These are phyloP conservation scores for Onychomys torridus DNA, from an alignment of 2,797 vertebrate species.

Conservation along the genomic window DNA sequence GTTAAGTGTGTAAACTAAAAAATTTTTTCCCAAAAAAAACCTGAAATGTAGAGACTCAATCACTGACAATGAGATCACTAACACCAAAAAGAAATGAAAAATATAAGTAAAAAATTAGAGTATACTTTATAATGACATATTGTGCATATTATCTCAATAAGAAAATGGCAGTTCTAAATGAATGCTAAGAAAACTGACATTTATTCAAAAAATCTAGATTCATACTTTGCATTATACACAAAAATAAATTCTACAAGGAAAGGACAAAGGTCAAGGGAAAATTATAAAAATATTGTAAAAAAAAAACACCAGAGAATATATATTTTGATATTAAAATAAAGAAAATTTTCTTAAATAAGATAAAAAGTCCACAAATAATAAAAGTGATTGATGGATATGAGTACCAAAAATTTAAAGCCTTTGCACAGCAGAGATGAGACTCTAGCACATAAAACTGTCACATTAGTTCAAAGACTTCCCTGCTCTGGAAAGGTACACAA, in stretches of 20 bases:
- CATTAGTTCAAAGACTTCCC: slow-evolving; percentile 29
- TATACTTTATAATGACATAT: slow-evolving; percentile 10
- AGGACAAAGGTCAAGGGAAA: neutral
- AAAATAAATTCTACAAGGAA: slow-evolving; percentile 57
- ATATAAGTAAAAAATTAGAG: slow-evolving; percentile 16
- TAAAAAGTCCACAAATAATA: slow-evolving; percentile 54
- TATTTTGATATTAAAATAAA: slow-evolving; percentile 18
- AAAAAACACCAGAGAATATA: slow-evolving; percentile 15
- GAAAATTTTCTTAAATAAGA: slow-evolving; percentile 47
- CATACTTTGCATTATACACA: neutral
- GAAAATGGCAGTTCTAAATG: slow-evolving; percentile 21
- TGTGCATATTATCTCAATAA: neutral
- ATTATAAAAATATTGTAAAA: slow-evolving; percentile 33
- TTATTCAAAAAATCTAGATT: slow-evolving; percentile 49
- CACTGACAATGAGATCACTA: neutral
- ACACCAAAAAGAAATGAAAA: slow-evolving; percentile 37
- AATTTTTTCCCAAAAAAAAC: neutral
- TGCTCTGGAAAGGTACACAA: neutral
- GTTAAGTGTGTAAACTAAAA: slow-evolving; percentile 35
- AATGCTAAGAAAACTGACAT: slow-evolving; percentile 28
- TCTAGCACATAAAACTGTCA: neutral
- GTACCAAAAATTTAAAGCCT: slow-evolving; percentile 29
- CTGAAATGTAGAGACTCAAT: slow-evolving; percentile 5
- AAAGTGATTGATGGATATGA: slow-evolving; percentile 25
- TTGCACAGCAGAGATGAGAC: slow-evolving; percentile 26